Conservation (phyloP, 2,888 invertebrate species). For the Perithous albicinctus region DNA sequence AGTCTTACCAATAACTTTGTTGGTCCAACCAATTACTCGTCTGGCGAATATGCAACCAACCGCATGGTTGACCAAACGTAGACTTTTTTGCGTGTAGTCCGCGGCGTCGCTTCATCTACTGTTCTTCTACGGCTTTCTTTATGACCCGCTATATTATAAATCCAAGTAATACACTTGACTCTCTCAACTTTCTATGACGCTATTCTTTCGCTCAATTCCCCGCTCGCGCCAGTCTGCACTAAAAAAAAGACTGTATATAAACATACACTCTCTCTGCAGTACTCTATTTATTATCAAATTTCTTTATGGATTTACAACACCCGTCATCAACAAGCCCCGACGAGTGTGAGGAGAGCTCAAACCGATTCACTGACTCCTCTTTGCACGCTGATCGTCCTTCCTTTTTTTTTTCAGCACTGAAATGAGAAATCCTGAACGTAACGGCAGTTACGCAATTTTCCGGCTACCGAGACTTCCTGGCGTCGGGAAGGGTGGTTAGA, state of each 20-base stretch:
- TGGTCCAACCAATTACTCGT: too few relatives aligned
- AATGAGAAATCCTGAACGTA: constrained; percentile 26
- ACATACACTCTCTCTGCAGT: constrained; percentile 60
- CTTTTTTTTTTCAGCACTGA: not conserved
- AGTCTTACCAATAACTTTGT: too few relatives aligned
- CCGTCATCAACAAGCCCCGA: constrained; percentile 77
- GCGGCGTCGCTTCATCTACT: constrained; percentile 25
- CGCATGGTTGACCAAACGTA: too few relatives aligned
- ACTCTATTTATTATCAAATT: constrained; percentile 83
- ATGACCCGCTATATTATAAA: constrained; percentile 80
- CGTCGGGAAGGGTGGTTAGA: constrained; percentile 43
- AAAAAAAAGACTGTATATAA: constrained; percentile 19
- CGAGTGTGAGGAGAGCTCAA: constrained; percentile 53
- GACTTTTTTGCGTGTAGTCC: too few relatives aligned
- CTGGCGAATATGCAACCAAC: too few relatives aligned
- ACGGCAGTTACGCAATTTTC: constrained; percentile 45
- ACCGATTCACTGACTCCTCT: not conserved
- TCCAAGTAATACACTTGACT: constrained; percentile 74
- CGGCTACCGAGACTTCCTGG: constrained; percentile 43
- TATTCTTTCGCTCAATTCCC: constrained; percentile 51
- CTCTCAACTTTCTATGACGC: not conserved
- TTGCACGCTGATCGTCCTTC: not conserved
- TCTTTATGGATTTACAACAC: constrained; percentile 84
- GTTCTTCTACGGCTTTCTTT: constrained; percentile 72
- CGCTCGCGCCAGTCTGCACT: constrained; percentile 24